A percentile compares a stretch with the other conserved stretches of the same genome.
These are phyloP conservation scores for Nicator chloris DNA, from an alignment of 2,113 vertebrate genomes.

Conservation along the genomic window DNA sequence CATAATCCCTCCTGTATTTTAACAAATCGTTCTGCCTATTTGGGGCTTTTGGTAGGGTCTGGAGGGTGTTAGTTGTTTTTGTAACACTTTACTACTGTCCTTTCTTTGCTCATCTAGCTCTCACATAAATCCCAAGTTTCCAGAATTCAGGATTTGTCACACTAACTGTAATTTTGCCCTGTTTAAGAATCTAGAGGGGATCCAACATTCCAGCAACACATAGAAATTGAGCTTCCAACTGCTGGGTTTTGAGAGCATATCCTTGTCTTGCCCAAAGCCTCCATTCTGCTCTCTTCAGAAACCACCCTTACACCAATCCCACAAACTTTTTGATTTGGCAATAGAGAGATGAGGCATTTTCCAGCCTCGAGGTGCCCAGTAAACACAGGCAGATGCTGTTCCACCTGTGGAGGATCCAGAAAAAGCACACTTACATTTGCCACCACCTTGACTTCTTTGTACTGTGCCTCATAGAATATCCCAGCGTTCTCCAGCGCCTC, in stretches of 20 bases:
- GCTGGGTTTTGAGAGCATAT: accelerated
- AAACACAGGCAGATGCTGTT: accelerated
- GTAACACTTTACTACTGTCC: too few species aligned
- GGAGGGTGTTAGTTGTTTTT: neutral
- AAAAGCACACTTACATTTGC: slow-evolving; percentile 85
- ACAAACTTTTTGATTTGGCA: neutral
- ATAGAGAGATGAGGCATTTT: accelerated
- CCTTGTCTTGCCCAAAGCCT: neutral
- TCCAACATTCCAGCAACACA: neutral
- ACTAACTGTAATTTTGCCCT: neutral
- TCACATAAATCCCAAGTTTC: accelerated
- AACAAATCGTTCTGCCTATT: accelerated
- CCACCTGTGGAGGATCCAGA: accelerated
- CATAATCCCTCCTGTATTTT: accelerated
- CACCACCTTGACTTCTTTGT: slow-evolving; percentile 97
- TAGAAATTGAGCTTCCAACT: accelerated
- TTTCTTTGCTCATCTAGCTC: neutral
- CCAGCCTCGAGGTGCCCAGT: too few species aligned
- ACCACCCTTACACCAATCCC: accelerated
- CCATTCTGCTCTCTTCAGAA: neutral
- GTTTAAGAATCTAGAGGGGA: neutral
- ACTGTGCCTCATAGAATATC: slow-evolving; percentile 96
- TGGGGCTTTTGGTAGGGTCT: too few species aligned
- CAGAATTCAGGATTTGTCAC: neutral
- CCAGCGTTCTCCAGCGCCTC: slow-evolving; percentile 93